A percentile compares a stretch with the other conserved stretches of the same genome.
These are phyloP conservation scores for Monopterus albus DNA, from an alignment of 2,113 vertebrate species.

Conservation along the genomic window DNA sequence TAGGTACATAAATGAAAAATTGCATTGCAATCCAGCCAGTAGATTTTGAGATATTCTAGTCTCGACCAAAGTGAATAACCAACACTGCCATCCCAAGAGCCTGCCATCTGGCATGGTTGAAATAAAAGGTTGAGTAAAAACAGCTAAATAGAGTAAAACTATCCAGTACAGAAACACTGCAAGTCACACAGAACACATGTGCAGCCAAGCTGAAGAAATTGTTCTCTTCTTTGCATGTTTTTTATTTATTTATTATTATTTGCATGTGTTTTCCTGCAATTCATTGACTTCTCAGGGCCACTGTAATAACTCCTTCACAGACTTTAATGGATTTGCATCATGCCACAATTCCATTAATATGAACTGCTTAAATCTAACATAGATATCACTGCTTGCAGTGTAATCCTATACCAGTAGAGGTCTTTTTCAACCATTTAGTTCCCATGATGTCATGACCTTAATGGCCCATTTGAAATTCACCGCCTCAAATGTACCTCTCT, in stretches of 20 bases:
- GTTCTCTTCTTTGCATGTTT: too few species aligned
- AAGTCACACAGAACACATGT: too few species aligned
- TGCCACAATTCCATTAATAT: constrained; percentile 23
- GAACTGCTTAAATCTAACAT: constrained; percentile 11
- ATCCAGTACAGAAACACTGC: not conserved
- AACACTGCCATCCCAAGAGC: not conserved
- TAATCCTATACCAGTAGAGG: constrained; percentile 34
- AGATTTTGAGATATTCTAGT: not conserved
- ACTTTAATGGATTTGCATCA: constrained; percentile 16
- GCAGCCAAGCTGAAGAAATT: too few species aligned
- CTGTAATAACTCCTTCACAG: constrained; percentile 35
- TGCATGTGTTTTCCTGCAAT: constrained; percentile 11
- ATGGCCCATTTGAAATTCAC: constrained; percentile 29
- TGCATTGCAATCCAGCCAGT: too few species aligned
- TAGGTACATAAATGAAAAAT: not conserved
- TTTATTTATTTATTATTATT: too few species aligned
- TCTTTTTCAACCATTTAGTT: constrained; percentile 23
- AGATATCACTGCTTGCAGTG: constrained; percentile 3
- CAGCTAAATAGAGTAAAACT: too few species aligned
- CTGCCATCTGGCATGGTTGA: not conserved
- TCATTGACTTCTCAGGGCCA: constrained; percentile 28
- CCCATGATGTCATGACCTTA: constrained; percentile 44
- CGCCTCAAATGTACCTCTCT: constrained; percentile 64
- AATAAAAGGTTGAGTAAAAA: too few species aligned
- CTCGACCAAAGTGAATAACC: not conserved